These are phyloP conservation scores for Sinopyrophorus schimmeli DNA, from an alignment of 2,888 invertebrate genomes.

Conservation along the genomic window DNA sequence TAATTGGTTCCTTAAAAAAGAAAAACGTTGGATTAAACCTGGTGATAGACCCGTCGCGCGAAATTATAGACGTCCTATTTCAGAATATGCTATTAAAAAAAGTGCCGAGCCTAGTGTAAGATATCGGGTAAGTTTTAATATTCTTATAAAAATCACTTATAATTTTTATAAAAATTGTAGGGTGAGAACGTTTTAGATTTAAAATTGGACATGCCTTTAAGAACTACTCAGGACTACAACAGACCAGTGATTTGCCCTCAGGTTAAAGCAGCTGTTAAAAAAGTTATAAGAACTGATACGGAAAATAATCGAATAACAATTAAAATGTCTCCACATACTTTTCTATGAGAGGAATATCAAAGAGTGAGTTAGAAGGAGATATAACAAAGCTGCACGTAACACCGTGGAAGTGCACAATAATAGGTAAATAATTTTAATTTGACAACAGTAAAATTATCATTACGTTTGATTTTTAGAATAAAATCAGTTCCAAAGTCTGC, in stretches of 20 bases:
- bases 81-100: slow-evolving; percentile 49
- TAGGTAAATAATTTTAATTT: slow-evolving; percentile 42
- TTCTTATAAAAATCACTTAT: slow-evolving; percentile 1
- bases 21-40: slow-evolving; percentile 44
- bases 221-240: slow-evolving; percentile 76
- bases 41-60: slow-evolving; percentile 50
- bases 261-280: slow-evolving; percentile 68
- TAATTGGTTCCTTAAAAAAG: slow-evolving; percentile 63
- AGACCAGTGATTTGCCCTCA: slow-evolving; percentile 72
- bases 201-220: slow-evolving; percentile 73
- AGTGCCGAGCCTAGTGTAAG: slow-evolving; percentile 37
- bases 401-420: slow-evolving; percentile 52
- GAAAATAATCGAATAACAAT: slow-evolving; percentile 50
- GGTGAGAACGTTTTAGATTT: slow-evolving; percentile 74
- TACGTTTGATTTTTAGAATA: slow-evolving; percentile 47
- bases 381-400: slow-evolving; percentile 51
- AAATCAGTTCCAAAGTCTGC: slow-evolving; percentile 46
- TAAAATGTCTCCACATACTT: slow-evolving; percentile 51
- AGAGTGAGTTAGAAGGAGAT: slow-evolving; percentile 54
- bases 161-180: too few relatives aligned
- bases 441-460: neutral
- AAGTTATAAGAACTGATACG: slow-evolving; percentile 58
- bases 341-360: slow-evolving; percentile 46
- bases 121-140: slow-evolving; percentile 46
- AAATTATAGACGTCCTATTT: slow-evolving; percentile 51